phyloP scores from a whole-genome alignment of 2,888 invertebrate genomes.

The Cenopis cana region DNA sequence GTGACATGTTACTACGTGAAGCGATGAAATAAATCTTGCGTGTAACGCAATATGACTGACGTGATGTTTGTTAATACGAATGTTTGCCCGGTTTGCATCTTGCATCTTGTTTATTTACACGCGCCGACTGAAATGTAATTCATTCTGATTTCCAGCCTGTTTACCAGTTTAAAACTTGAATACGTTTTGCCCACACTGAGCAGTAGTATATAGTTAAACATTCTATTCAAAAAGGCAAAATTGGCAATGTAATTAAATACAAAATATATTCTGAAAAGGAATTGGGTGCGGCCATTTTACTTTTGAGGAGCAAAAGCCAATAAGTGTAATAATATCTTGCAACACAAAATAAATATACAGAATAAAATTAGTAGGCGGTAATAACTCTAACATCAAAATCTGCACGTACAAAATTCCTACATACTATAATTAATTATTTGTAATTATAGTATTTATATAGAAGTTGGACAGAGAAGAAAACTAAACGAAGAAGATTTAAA shows the following conservation, averaged over 20 bases:
- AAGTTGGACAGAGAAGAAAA: no score
- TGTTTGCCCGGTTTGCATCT: slow-evolving; percentile 15
- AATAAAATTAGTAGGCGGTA: no score
- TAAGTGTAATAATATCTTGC: no score
- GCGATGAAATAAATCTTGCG: slow-evolving; percentile 1
- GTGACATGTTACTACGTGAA: slow-evolving; percentile 2
- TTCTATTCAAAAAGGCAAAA: neutral
- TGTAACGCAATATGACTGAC: slow-evolving; percentile 21
- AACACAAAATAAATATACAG: no score
- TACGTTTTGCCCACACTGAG: neutral
- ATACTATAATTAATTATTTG: no score
- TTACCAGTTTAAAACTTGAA: neutral
- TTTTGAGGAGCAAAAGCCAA: neutral
- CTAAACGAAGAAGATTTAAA: no score
- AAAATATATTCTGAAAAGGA: neutral
- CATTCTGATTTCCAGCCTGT: slow-evolving; percentile 9
- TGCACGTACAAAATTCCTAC: no score
- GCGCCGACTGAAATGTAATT: slow-evolving; percentile 12
- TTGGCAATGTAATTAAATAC: neutral
- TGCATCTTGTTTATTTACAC: slow-evolving; percentile 18
- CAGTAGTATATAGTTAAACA: neutral
- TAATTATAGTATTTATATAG: no score
- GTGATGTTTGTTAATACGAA: slow-evolving; percentile 20
- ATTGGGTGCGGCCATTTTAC: neutral
- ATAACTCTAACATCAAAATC: no score